A percentile compares a stretch with the other conserved stretches of the same genome.
These are phyloP conservation scores for Macrosteles quadrilineatus DNA, from an alignment of 1,140 invertebrate species.

Conservation along the genomic window DNA sequence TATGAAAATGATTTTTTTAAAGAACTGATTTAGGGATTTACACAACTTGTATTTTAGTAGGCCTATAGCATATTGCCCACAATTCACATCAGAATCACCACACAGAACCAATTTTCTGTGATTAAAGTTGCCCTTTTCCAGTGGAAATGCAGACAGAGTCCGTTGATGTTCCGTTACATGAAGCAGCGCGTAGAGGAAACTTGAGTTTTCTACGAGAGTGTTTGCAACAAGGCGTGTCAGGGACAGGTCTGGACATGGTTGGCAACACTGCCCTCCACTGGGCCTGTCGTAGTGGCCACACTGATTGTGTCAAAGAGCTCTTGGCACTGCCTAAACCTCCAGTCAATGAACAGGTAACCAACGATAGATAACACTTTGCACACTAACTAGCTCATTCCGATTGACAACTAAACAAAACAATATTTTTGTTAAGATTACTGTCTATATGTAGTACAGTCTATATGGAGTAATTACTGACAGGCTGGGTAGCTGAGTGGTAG, in stretches of 20 bases:
- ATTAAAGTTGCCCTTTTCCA: slow-evolving; percentile 48
- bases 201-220: slow-evolving; percentile 64
- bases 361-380: slow-evolving; percentile 10
- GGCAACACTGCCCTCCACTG: slow-evolving; percentile 71
- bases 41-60: too few species aligned
- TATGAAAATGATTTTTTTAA: too few species aligned
- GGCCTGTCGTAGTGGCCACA: slow-evolving; percentile 61
- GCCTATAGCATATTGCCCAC: too few species aligned
- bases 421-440: too few species aligned
- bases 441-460: too few species aligned
- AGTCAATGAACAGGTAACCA: slow-evolving; percentile 55
- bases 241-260: slow-evolving; percentile 67
- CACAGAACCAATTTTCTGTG: too few species aligned
- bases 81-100: too few species aligned
- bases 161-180: slow-evolving; percentile 66
- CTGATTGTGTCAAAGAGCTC: slow-evolving; percentile 57
- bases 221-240: slow-evolving; percentile 64
- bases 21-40: too few species aligned
- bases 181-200: slow-evolving; percentile 71
- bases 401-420: too few species aligned
- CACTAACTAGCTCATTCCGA: too few species aligned
- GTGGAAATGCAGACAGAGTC: slow-evolving; percentile 64
- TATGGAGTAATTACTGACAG: too few species aligned
- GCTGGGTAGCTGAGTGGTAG: too few species aligned
- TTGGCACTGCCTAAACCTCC: slow-evolving; percentile 51